phyloP scores from a whole-genome alignment of 2,888 invertebrate species.

The Lampropteryx suffumata region DNA sequence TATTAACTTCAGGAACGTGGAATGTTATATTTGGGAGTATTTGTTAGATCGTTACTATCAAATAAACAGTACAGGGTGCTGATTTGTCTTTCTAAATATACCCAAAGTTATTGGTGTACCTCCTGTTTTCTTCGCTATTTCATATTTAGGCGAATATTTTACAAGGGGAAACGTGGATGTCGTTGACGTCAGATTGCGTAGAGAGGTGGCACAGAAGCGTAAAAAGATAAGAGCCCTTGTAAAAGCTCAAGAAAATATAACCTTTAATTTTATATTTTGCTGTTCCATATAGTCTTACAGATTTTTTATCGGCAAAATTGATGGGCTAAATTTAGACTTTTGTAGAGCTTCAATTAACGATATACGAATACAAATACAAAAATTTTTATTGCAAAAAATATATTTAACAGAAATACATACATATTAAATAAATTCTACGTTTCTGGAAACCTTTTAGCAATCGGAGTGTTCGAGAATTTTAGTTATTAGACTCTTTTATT shows the following conservation, averaged over 20 bases:
- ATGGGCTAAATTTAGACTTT: too few species aligned
- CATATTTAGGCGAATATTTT: slow-evolving; percentile 8
- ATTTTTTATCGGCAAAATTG: background rate
- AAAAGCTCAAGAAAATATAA: slow-evolving; percentile 22
- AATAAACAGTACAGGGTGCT: slow-evolving; percentile 4
- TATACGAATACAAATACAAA: too few species aligned
- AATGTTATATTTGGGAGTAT: slow-evolving; percentile 31
- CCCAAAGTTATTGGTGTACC: background rate
- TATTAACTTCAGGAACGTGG: slow-evolving; percentile 36
- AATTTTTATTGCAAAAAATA: too few species aligned
- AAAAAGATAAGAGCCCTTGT: slow-evolving; percentile 25
- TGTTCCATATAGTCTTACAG: background rate
- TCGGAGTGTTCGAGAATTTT: too few species aligned
- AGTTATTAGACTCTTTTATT: too few species aligned
- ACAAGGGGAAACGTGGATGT: slow-evolving; percentile 19
- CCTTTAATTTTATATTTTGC: slow-evolving; percentile 9
- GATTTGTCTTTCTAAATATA: background rate
- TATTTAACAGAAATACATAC: too few species aligned
- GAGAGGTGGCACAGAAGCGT: slow-evolving; percentile 19
- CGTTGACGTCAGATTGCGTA: slow-evolving; percentile 21
- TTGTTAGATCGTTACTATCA: slow-evolving; percentile 33
- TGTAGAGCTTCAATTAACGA: too few species aligned
- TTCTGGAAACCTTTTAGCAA: too few species aligned
- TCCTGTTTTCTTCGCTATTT: slow-evolving; percentile 3
- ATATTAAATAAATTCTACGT: too few species aligned